phyloP scores from a whole-genome alignment of 2,113 vertebrate species.

The Ochotona princeps region DNA sequence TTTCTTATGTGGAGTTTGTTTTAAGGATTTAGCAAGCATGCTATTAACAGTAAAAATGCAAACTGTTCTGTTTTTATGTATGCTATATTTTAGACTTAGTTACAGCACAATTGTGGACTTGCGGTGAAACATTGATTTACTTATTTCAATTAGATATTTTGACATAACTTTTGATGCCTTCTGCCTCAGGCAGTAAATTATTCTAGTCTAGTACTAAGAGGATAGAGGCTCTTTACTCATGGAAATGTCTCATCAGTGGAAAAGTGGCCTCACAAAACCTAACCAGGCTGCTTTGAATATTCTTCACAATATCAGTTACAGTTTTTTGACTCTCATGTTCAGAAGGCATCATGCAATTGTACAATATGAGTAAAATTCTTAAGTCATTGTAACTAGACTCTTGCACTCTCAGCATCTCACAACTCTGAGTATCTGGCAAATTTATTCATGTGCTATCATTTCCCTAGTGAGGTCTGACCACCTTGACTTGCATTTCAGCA shows the following conservation, averaged over 20 bases:
- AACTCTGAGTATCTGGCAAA: background rate
- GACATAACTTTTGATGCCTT: background rate
- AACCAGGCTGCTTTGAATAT: background rate
- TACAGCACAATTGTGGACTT: background rate
- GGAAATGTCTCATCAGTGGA: background rate
- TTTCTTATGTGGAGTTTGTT: background rate
- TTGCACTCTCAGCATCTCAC: fast-evolving
- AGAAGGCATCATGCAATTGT: background rate
- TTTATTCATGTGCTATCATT: background rate
- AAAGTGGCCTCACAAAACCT: background rate
- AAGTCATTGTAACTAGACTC: background rate
- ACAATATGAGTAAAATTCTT: background rate
- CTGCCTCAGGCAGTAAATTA: background rate
- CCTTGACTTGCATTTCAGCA: background rate
- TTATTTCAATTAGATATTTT: background rate
- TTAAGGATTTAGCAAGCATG: background rate
- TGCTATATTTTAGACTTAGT: background rate
- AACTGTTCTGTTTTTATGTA: background rate
- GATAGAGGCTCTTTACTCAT: background rate
- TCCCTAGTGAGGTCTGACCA: background rate
- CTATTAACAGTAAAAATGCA: background rate
- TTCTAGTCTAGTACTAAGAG: background rate
- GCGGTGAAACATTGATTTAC: background rate
- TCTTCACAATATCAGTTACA: background rate
- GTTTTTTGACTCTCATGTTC: background rate